Base-by-base conservation (phyloP, 2,888 invertebrate species). In the Phaedon cochleariae region DNA sequence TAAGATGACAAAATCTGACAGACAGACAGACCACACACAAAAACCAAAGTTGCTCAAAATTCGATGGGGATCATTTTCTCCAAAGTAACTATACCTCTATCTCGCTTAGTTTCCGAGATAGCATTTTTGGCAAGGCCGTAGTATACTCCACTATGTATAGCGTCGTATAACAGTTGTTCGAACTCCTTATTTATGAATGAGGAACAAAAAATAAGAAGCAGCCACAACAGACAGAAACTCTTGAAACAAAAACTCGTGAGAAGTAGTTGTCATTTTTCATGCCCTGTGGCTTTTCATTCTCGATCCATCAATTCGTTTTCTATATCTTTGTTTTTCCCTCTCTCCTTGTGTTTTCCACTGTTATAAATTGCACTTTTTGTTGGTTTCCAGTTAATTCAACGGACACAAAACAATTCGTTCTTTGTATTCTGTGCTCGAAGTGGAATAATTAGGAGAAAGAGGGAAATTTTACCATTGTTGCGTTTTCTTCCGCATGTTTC, bases 381-480 rank as follows among this genome's bases (percentile, higher is more conserved):
- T 17, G 45, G 45, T 57, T 57, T 26, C 17, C 46, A 57, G 45
- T 57, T 41, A 57, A 57, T 57, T 57, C 57, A 57, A 45, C 45
- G 57, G 45, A 45, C 26, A 18, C 45, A 37, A 37, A 57, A 57
- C 46, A 57, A 57, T 57, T 41, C 57, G 45, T 57, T 45, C 37
- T 45, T 57, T 57, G 57, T 57, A 45, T 21, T 45, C 10, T 45
- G 26, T 45, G 22, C 45, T 29, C 26, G 22, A 55, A 55, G 55
- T 55, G 55, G 55, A 57, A 57, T 57, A 57, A 45, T 57, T 22
- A 57, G 57, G 45, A 45, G 29, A 22, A 57, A 21, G 37, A 21
- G 37, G 18, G 45, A 45, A 26, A 57, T 45, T 45, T 26, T 21
- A 20, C 22, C 26, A 57, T 45, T 45, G 57, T 57, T 57, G 21